Evolutionary conservation across 2,113 vertebrate genomes (phyloP).

Genomic region (Saiga tatarica): DNA sequence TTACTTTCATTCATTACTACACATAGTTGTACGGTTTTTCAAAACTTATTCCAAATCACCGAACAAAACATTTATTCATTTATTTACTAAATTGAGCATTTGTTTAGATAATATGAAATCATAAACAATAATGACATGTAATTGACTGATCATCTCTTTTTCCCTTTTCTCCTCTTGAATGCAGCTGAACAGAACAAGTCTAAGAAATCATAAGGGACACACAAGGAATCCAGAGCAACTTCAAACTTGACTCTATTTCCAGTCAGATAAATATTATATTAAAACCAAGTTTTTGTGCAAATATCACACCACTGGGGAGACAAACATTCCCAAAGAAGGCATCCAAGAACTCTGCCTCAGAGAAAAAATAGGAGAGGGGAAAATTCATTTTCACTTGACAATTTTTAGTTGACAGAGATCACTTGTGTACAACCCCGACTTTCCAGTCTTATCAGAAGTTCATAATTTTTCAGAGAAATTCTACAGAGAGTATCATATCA

Average conservation of each 20-base stretch:
- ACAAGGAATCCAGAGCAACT: background rate
- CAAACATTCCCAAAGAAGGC: background rate
- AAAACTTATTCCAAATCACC: background rate
- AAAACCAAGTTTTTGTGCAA: constrained; percentile 4
- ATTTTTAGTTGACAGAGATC: background rate
- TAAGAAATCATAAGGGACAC: background rate
- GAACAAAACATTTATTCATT: background rate
- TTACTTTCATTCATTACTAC: background rate
- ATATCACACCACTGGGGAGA: background rate
- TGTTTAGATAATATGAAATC: background rate
- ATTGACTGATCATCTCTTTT: background rate
- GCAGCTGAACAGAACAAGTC: background rate
- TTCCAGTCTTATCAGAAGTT: background rate
- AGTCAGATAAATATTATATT: background rate
- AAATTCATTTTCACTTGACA: background rate
- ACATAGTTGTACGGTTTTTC: background rate
- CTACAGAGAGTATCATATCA: background rate
- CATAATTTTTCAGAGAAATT: background rate
- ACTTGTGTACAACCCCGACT: background rate
- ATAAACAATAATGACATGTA: background rate
- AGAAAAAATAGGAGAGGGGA: background rate
- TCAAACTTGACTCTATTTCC: background rate
- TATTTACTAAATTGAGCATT: background rate
- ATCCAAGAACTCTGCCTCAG: background rate
- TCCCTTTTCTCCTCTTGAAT: background rate